These are phyloP conservation scores for Phaonia tiefii DNA, from an alignment of 2,888 invertebrate genomes.

Conservation along the genomic window DNA sequence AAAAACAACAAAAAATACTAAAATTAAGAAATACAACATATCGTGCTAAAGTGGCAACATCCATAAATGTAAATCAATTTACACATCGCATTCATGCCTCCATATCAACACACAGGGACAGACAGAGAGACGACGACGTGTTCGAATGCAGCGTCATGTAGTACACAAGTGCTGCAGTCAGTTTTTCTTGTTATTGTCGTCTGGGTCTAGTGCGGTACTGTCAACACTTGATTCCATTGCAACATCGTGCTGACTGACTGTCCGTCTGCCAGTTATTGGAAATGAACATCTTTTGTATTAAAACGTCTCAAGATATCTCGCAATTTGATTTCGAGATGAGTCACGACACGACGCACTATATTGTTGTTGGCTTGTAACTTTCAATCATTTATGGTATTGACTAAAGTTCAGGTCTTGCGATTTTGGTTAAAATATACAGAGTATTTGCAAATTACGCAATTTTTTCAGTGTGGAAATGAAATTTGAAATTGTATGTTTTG, in stretches of 20 bases:
- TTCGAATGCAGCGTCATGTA: background rate
- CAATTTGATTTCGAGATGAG: too few species aligned
- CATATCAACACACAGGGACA: background rate
- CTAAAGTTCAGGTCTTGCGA: too few species aligned
- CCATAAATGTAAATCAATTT: conserved; percentile 51
- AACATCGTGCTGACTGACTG: conserved; percentile 3
- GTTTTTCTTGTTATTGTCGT: background rate
- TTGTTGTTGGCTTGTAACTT: too few species aligned
- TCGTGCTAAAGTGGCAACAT: conserved; percentile 57
- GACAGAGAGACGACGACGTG: background rate
- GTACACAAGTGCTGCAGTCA: background rate
- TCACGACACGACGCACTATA: too few species aligned
- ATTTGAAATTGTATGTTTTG: too few species aligned
- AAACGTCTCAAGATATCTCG: too few species aligned
- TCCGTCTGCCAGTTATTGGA: background rate
- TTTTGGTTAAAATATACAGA: too few species aligned
- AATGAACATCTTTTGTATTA: background rate
- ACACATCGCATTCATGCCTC: conserved; percentile 5
- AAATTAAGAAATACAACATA: background rate
- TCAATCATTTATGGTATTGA: too few species aligned
- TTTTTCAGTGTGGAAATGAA: too few species aligned
- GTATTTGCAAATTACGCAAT: too few species aligned
- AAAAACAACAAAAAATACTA: too few species aligned
- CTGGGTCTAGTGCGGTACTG: background rate
- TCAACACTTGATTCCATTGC: background rate